A percentile compares a stretch with the other conserved stretches of the same genome.
Evolutionary conservation across 2,888 invertebrate genomes (phyloP).

Genomic region (Steromphala cineraria): DNA sequence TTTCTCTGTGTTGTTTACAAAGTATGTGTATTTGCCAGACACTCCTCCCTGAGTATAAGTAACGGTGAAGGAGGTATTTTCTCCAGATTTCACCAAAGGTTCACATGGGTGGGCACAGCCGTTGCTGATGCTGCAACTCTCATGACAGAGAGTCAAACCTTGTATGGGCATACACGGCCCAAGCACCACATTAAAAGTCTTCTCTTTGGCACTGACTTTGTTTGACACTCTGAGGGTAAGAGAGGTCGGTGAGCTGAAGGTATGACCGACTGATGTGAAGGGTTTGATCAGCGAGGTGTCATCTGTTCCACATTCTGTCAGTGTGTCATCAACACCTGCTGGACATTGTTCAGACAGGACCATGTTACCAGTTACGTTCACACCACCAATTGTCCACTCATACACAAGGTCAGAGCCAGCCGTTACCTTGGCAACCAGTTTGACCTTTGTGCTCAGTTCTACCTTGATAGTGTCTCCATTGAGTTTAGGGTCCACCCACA

Average conservation of each 20-base stretch:
- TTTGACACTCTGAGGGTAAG: conserved; percentile 28
- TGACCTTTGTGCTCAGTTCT: conserved; percentile 35
- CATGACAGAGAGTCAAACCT: conserved; percentile 32
- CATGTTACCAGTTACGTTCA: not conserved
- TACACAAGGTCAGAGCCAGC: conserved; percentile 43
- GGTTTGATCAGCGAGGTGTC: conserved; percentile 28
- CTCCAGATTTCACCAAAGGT: not conserved
- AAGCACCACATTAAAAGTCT: not conserved
- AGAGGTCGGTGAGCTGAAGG: conserved; percentile 20
- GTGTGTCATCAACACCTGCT: conserved; percentile 12
- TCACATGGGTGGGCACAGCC: conserved; percentile 10
- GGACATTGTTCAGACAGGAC: conserved; percentile 39
- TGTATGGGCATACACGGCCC: conserved; percentile 12
- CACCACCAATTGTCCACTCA: conserved; percentile 37
- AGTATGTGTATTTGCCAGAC: conserved; percentile 16
- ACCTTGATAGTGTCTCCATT: conserved; percentile 35
- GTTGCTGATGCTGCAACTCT: conserved; percentile 25
- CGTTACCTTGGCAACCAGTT: conserved; percentile 43
- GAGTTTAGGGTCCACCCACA: conserved; percentile 48
- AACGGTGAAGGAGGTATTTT: not conserved
- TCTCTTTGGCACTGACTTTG: conserved; percentile 18
- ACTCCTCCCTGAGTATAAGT: conserved; percentile 19
- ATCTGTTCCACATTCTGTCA: not conserved
- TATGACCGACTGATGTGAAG: conserved; percentile 24
- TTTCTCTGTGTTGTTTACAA: conserved; percentile 18